A percentile compares a stretch with the other conserved stretches of the same genome.
Evolutionary conservation across 2,888 invertebrate genomes (phyloP).

Genomic region (Drosophila kuntzei): DNA sequence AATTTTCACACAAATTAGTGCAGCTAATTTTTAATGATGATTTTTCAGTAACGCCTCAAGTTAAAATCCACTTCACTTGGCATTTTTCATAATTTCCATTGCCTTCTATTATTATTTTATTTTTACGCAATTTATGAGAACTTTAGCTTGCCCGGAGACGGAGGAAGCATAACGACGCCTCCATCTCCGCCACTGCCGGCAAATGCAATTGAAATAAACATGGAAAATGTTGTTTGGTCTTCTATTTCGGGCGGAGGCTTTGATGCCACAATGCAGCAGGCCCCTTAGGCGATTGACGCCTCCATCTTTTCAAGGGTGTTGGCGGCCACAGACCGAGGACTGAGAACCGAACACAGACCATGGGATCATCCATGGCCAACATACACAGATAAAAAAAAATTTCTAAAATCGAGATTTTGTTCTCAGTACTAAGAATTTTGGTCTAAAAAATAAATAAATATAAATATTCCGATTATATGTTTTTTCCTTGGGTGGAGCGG

Average conservation of each 20-base stretch:
- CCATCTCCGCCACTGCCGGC: conserved; percentile 28
- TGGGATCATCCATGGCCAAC: conserved; percentile 14
- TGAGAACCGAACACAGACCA: conserved; percentile 5
- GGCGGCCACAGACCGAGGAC: neutral
- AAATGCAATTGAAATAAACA: conserved; percentile 81
- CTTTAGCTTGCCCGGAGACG: neutral
- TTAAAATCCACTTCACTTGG: conserved; percentile 64
- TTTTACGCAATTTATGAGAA: conserved; percentile 70
- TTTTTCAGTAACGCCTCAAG: conserved; percentile 46
- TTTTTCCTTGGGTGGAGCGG: no score
- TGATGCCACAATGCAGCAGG: conserved; percentile 23
- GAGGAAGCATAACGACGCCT: no score
- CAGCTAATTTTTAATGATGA: conserved; percentile 81
- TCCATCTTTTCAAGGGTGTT: conserved; percentile 61
- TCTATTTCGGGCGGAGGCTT: conserved; percentile 22
- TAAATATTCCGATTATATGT: no score
- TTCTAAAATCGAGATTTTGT: no score
- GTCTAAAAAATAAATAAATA: no score
- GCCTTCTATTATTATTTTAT: conserved; percentile 21
- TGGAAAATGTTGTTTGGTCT: conserved; percentile 49
- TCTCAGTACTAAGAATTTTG: no score
- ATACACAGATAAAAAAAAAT: no score
- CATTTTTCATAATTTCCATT: conserved; percentile 77
- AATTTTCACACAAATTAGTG: conserved; percentile 77
- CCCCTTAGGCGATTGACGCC: conserved; percentile 42